A percentile compares a stretch with the other conserved stretches of the same genome.
phyloP scores from a whole-genome alignment of 30 jellyfish, hydroid and myxozoan genomes.

The Hydractinia echinata region DNA sequence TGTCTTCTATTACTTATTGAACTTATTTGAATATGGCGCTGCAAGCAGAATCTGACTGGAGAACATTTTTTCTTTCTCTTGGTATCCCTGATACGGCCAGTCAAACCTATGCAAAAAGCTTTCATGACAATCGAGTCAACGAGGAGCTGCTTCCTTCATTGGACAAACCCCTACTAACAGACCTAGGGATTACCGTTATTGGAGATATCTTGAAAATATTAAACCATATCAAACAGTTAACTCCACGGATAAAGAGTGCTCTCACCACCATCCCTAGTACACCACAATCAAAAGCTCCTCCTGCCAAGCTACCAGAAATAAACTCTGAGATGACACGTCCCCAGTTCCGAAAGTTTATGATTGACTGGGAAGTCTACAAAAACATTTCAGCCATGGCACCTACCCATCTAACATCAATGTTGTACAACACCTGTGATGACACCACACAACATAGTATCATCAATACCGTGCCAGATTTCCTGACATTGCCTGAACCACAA shows the following conservation, averaged over 20 bases:
- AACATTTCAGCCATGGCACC: not conserved
- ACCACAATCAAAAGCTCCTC: not conserved
- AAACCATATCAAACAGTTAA: not conserved
- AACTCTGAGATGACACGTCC: not conserved
- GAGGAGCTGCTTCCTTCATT: not conserved
- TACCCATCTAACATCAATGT: not conserved
- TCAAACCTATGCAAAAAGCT: not conserved
- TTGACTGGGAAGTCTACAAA: constrained; percentile 8
- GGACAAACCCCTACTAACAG: not conserved
- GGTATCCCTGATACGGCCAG: not conserved
- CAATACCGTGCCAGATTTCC: not conserved
- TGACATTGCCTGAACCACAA: not conserved
- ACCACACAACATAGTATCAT: not conserved
- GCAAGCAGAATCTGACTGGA: no score
- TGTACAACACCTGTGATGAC: constrained; percentile 10
- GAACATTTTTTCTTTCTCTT: not conserved
- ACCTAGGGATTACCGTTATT: constrained; percentile 8
- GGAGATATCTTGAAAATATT: constrained; percentile 9
- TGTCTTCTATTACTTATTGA: no score
- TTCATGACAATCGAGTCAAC: not conserved
- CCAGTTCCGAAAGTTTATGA: not conserved
- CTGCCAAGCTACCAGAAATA: not conserved
- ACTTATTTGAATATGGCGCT: no score
- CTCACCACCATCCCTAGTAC: not conserved
- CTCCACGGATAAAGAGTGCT: not conserved